These are phyloP conservation scores for Diadema setosum DNA, from an alignment of 35 echinoderm and acorn worm species.

Conservation along the genomic window DNA sequence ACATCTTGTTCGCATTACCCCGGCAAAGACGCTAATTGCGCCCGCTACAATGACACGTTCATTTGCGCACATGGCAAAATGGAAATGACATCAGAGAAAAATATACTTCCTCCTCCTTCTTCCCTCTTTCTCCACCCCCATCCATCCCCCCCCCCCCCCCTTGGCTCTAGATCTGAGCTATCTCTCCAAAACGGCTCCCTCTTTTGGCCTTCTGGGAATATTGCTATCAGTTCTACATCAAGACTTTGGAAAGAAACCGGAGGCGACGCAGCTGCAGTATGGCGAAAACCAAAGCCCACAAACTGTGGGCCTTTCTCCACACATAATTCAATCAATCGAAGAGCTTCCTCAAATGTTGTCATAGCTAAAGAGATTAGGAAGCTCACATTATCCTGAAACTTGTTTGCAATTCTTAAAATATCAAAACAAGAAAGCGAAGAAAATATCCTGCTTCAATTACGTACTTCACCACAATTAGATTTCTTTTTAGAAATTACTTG, in stretches of 20 bases:
- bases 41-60: not conserved
- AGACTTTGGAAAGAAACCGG: not conserved
- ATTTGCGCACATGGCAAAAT: not conserved
- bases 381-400: too few relatives aligned
- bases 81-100: not conserved
- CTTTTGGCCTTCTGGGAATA: not conserved
- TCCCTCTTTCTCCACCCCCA: not conserved
- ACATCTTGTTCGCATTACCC: too few relatives aligned
- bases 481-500: too few relatives aligned
- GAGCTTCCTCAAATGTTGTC: not conserved
- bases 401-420: too few relatives aligned
- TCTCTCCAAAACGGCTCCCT: not conserved
- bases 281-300: not conserved
- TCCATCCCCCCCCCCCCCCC: not conserved
- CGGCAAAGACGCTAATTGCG: not conserved
- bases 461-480: too few relatives aligned
- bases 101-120: not conserved
- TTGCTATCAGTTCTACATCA: not conserved
- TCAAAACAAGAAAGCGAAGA: too few relatives aligned
- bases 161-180: too few relatives aligned
- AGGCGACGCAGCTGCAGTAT: not conserved
- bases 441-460: too few relatives aligned
- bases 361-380: too few relatives aligned
- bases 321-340: not conserved
- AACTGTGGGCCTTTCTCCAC: not conserved